Evolutionary conservation across 2,888 invertebrate genomes (phyloP), one percentile per base, ranked within the genome.

Genomic region (Thyatira batis): DNA sequence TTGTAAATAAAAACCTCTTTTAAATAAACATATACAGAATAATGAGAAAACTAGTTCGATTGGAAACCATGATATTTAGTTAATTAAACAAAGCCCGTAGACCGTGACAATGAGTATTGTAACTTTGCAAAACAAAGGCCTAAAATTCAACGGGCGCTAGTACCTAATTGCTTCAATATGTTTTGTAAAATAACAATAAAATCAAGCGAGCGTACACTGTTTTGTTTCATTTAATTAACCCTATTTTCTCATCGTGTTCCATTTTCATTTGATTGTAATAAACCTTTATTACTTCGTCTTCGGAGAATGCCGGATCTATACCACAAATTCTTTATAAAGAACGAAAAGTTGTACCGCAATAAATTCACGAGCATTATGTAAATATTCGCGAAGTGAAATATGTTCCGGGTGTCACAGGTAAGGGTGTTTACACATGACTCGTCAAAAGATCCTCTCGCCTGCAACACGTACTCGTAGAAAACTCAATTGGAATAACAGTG

Each of bases 341-440:
- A 48, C 52, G 54, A 43, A 50, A 49, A 25, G 50, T 25, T 50
- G 49, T 27, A 28, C 54, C 60, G 45, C 58, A 59, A 63, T 63
- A 63, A 60, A 65, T 63, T 65, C 50, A 53, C 46, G 21, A 46
- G 59, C 43, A 62, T 63, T 61, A 63, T 62, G 58, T 57, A 61
- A 65, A 67, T 63, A 49, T 63, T 57, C 49, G 45, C 44, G 45
- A 45, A 58, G 58, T 63, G 58, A 65, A 65, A 67, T 63, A 60
- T 65, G 59, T 59, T 51, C 49, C 50, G 54, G 45, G 49, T 57
- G 57, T 54, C 54, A 56, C 44, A 52, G 49, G 27, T 33, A 49
- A 53, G 50, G 53, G 23, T 53, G 48, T 54, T 71, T 60, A 67
- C 66, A 67, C 62, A 59, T 62, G 63, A 53, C 63, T 64, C 55